phyloP scores from a whole-genome alignment of 2,797 vertebrate genomes.

The Labroides dimidiatus region DNA sequence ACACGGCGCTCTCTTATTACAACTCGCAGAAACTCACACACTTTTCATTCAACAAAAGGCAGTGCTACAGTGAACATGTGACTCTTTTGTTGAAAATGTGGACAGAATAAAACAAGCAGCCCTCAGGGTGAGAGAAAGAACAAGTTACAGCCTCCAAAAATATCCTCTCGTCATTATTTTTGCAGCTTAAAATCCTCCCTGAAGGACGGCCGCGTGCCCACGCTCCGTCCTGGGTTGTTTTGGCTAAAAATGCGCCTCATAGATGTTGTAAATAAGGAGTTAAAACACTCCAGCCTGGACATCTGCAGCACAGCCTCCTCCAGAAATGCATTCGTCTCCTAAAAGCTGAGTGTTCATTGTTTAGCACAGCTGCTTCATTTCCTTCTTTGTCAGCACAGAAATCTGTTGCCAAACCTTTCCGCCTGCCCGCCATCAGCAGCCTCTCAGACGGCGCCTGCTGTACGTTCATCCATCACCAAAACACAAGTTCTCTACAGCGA shows the following conservation, averaged over 20 bases:
- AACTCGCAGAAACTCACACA: conserved; percentile 29
- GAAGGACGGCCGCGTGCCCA: no score
- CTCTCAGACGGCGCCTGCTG: conserved; percentile 35
- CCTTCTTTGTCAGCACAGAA: conserved; percentile 51
- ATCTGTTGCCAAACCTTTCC: conserved; percentile 38
- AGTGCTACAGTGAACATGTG: conserved; percentile 27
- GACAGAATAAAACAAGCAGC: conserved; percentile 14
- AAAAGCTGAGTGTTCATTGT: conserved; percentile 25
- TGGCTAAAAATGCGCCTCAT: no score
- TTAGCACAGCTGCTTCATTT: conserved; percentile 47
- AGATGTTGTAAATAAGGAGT: background rate
- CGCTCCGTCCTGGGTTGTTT: no score
- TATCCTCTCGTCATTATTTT: no score
- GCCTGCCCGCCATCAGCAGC: conserved; percentile 43
- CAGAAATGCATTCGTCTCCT: conserved; percentile 25
- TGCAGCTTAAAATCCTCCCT: no score
- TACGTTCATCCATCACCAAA: conserved; percentile 46
- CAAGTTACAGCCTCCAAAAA: background rate
- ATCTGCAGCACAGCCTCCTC: background rate
- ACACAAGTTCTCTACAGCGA: conserved; percentile 37
- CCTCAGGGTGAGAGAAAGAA: background rate
- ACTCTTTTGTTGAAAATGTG: conserved; percentile 28
- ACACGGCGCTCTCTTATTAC: conserved; percentile 28
- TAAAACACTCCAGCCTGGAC: background rate
- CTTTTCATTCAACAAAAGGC: conserved; percentile 13